A percentile compares a stretch with the other conserved stretches of the same genome.
phyloP scores from a whole-genome alignment of 1,140 invertebrate genomes.

The Colletes gigas region DNA sequence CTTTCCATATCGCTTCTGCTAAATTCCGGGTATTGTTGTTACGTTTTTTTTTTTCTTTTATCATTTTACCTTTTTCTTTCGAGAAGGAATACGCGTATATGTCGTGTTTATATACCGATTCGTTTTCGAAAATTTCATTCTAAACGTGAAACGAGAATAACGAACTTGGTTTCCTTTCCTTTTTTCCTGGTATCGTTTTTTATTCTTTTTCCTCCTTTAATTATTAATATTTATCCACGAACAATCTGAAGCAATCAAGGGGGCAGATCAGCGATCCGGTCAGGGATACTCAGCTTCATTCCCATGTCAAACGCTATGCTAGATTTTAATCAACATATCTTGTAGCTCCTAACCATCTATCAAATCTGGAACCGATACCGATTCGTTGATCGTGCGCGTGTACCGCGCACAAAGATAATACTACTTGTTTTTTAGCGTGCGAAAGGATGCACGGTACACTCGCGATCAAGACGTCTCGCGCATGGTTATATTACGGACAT shows the following conservation, averaged over 20 bases:
- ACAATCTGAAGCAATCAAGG: constrained; percentile 58
- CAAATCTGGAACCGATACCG: constrained; percentile 45
- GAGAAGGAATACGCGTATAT: constrained; percentile 5
- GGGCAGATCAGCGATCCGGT: constrained; percentile 59
- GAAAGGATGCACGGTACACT: constrained; percentile 52
- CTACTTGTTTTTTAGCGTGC: constrained; percentile 59
- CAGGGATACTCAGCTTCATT: constrained; percentile 66
- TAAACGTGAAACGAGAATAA: constrained; percentile 40
- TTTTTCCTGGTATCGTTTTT: constrained; percentile 38
- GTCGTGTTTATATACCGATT: constrained; percentile 13
- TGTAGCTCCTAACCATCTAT: constrained; percentile 64
- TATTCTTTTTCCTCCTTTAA: constrained; percentile 21
- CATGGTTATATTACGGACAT: constrained; percentile 38
- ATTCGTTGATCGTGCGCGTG: constrained; percentile 39
- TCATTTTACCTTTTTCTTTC: not conserved
- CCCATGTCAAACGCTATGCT: constrained; percentile 74
- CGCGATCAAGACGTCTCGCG: constrained; percentile 46
- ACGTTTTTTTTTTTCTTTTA: too few species aligned
- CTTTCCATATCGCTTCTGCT: constrained; percentile 24
- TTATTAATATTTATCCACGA: constrained; percentile 11
- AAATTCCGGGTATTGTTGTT: constrained; percentile 8
- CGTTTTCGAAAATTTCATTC: constrained; percentile 23
- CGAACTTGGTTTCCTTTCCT: constrained; percentile 47
- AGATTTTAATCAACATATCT: constrained; percentile 62
- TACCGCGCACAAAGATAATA: constrained; percentile 61